Conservation (phyloP, 1,140 invertebrate genomes). For the Acromyrmex heyeri region DNA sequence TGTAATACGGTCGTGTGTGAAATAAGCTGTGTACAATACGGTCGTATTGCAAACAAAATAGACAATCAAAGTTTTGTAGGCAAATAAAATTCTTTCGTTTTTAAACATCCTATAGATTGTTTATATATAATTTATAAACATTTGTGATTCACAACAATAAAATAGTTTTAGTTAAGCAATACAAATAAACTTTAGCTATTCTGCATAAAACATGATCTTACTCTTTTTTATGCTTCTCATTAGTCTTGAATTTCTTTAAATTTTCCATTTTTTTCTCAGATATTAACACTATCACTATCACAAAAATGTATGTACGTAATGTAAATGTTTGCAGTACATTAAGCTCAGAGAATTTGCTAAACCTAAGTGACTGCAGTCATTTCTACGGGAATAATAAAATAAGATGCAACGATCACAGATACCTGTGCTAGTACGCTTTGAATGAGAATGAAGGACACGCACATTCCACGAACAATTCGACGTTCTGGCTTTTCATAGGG, state of each 20-base stretch:
- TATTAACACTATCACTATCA: not conserved
- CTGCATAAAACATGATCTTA: not conserved
- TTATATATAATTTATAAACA: not conserved
- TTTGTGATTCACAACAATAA: not conserved
- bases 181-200: not conserved
- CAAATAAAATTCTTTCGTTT: too few species aligned
- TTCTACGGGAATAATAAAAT: not conserved
- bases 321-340: not conserved
- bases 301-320: not conserved
- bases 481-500: conserved; percentile 25
- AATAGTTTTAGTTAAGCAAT: conserved; percentile 1
- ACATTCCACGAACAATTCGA: conserved; percentile 5
- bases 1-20: too few species aligned
- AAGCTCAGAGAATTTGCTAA: not conserved
- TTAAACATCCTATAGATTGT: too few species aligned
- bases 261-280: not conserved
- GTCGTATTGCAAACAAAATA: too few species aligned
- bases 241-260: not conserved
- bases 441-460: conserved; percentile 2
- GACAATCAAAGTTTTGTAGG: too few species aligned
- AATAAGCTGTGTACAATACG: too few species aligned
- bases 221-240: not conserved
- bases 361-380: not conserved
- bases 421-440: not conserved
- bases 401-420: conserved; percentile 2